Evolutionary conservation across 2,888 invertebrate genomes (phyloP).

Genomic region (Tipula confusa): DNA sequence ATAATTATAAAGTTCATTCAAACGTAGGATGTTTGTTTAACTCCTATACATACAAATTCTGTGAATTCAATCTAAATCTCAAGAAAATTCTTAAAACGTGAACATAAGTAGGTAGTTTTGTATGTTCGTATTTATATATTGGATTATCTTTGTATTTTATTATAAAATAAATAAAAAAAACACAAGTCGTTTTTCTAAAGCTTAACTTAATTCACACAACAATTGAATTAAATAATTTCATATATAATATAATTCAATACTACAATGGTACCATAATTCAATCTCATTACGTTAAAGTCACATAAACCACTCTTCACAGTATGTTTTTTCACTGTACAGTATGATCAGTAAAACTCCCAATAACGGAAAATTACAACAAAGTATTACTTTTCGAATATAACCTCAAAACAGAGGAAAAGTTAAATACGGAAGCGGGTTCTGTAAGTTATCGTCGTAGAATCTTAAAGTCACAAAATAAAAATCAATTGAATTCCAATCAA

Average conservation of each 20-base stretch:
- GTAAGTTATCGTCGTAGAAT: too few species aligned
- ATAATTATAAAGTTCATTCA: background rate
- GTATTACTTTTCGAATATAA: too few species aligned
- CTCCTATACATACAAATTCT: background rate
- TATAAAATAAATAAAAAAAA: too few species aligned
- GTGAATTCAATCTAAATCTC: background rate
- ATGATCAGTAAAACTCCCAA: too few species aligned
- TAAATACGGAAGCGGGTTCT: too few species aligned
- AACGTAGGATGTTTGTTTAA: background rate
- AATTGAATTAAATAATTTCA: background rate
- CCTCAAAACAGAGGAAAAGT: too few species aligned
- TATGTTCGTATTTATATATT: background rate
- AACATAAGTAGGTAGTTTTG: background rate
- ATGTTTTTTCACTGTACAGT: background rate
- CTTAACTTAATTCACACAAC: background rate
- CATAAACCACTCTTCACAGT: background rate
- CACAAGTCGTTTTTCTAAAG: background rate
- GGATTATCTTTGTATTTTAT: background rate
- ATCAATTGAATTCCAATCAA: too few species aligned
- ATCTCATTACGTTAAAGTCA: background rate
- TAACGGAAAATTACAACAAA: too few species aligned
- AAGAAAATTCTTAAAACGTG: background rate
- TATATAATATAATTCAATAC: background rate
- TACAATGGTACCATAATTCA: conserved; percentile 3
- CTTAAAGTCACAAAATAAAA: too few species aligned